Evolutionary conservation across 2,797 vertebrate species (phyloP), one percentile per base, ranked within the genome.

Genomic region (Pangasius sanitwongsei): DNA sequence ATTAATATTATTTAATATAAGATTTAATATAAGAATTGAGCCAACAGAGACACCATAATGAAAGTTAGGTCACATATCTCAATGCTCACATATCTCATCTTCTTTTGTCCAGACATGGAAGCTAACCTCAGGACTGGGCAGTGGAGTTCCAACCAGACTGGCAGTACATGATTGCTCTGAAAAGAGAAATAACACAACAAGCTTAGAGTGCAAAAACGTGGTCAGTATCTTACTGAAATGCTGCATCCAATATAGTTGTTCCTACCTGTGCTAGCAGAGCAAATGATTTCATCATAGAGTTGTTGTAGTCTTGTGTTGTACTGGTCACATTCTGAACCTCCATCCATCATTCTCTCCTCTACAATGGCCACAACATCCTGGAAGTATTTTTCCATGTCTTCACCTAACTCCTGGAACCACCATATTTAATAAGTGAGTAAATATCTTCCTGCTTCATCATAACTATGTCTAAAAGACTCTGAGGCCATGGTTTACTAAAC

Each of bases 101-200:
- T 97, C 96, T 6, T 97, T 94, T 0, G 90, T 96, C 97, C 97
- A 98, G 86, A 97, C 90, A 87, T 96, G 94, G 91, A 98, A 97
- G 69, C 95, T 95, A 92, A 98, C 96, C 86, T 93, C 92, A 34
- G 97, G 97, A 89, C 92, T 95, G 88, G 97, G 97, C 88, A 97
- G 93, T 16, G 95, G 95, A 44, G 92, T 90, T 65, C 87, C 92
- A 61, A 92, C 92, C 28, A 86, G 28, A 23, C 63, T 75, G 23
- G 72, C 13, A 0, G 78, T 28, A 37, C 88, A 44, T 31, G 15
- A 67, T 2, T 28, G 16, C 31, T 89, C 90, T 92, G 15, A 85
- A 65, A 6, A 77, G 11, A 85, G 3, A 12, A 37, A 57, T 34
- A 3, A 44, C 18, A 82, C 88, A 11, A 37, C 6, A 81, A 74